Evolutionary conservation across 2,888 invertebrate species (phyloP).

Genomic region (Hofmannophila pseudospretella): DNA sequence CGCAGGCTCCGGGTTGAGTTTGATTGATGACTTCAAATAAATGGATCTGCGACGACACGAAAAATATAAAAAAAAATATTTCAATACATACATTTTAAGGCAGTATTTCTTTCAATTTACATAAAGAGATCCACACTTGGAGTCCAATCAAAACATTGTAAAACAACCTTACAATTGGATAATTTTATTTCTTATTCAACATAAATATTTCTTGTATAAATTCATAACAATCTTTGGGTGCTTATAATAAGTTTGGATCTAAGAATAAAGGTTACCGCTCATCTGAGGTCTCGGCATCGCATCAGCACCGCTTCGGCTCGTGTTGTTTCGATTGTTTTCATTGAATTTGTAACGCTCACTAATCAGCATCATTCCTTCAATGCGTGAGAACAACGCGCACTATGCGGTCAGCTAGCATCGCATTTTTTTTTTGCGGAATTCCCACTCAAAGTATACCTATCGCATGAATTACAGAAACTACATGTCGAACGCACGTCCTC

Average conservation of each 20-base stretch:
- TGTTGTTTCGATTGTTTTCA: too few species aligned
- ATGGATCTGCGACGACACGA: conserved; percentile 52
- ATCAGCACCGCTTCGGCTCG: too few species aligned
- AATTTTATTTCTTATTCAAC: conserved; percentile 75
- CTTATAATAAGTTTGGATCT: conserved; percentile 51
- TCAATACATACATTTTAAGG: background rate
- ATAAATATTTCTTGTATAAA: conserved; percentile 77
- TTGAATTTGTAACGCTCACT: too few species aligned
- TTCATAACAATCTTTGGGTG: conserved; percentile 78
- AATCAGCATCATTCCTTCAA: too few species aligned
- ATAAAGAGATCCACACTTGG: conserved; percentile 28
- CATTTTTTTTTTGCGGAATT: too few species aligned
- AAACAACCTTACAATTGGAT: conserved; percentile 48
- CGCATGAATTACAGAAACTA: too few species aligned
- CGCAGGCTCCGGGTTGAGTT: conserved; percentile 59
- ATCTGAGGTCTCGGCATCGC: too few species aligned
- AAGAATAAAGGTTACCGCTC: too few species aligned
- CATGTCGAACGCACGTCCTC: too few species aligned
- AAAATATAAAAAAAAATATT: conserved; percentile 3
- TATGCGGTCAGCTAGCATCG: too few species aligned
- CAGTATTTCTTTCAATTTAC: background rate
- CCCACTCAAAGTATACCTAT: too few species aligned
- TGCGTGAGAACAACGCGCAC: too few species aligned
- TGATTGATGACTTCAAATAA: conserved; percentile 78
- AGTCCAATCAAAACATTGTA: conserved; percentile 45